Conservation (phyloP, 2,797 vertebrate species). For the Catostomus latipinnis region DNA sequence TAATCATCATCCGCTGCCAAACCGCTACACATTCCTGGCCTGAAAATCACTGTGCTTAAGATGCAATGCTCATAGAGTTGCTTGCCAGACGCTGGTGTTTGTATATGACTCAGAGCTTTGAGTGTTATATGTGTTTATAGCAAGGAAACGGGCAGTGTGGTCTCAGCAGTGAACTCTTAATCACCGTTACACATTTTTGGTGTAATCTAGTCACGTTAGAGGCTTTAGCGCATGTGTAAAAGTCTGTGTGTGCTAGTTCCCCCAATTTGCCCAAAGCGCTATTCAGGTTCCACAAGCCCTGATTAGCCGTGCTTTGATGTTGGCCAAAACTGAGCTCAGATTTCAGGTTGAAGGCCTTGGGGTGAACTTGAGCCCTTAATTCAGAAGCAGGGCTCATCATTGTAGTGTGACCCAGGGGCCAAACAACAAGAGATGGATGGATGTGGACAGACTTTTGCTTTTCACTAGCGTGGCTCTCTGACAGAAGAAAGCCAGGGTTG, state of each 20-base stretch:
- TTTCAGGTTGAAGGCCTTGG: conserved; percentile 49
- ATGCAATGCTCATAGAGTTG: conserved; percentile 3
- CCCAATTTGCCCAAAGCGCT: conserved; percentile 48
- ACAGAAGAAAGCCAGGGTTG: conserved; percentile 55
- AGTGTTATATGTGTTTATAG: conserved; percentile 16
- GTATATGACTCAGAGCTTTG: conserved; percentile 33
- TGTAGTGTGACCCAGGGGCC: conserved; percentile 43
- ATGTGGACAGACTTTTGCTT: conserved; percentile 51
- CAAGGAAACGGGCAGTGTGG: conserved; percentile 30
- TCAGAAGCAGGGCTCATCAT: conserved; percentile 50
- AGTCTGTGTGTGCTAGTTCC: not conserved
- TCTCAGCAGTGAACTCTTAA: conserved; percentile 41
- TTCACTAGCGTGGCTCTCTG: conserved; percentile 52
- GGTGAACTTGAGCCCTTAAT: conserved; percentile 53
- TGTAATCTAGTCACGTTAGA: conserved; percentile 48
- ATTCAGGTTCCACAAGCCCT: conserved; percentile 48
- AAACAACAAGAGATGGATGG: conserved; percentile 10
- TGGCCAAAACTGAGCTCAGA: conserved; percentile 31
- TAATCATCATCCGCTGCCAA: conserved; percentile 43
- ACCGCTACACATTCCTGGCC: conserved; percentile 38
- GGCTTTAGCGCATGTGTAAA: conserved; percentile 33
- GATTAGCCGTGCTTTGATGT: conserved; percentile 58
- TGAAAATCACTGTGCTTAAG: conserved; percentile 25
- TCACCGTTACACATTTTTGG: conserved; percentile 48
- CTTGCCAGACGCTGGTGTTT: conserved; percentile 29